A percentile compares a stretch with the other conserved stretches of the same genome.
Evolutionary conservation across 2,797 vertebrate genomes (phyloP).

Genomic region (Botia almorhae): DNA sequence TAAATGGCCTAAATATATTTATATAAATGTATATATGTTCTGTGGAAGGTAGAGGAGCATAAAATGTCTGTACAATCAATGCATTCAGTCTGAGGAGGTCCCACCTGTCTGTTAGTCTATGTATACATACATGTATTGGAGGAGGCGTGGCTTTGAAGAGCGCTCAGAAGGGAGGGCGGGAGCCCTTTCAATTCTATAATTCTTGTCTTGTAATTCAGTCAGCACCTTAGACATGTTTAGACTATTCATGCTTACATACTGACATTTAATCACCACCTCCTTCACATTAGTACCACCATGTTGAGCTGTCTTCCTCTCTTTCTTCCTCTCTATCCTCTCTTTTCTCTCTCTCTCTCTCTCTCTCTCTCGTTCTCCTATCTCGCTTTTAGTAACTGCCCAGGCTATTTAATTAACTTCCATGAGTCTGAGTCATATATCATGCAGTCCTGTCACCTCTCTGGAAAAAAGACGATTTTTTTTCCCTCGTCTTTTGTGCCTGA

Average conservation of each 20-base stretch:
- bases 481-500: conserved; percentile 36
- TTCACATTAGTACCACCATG: conserved; percentile 46
- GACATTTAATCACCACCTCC: conserved; percentile 3
- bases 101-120: too few relatives aligned
- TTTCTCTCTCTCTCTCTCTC: neutral
- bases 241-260: conserved; percentile 7
- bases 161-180: too few relatives aligned
- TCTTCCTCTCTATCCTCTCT: conserved; percentile 5
- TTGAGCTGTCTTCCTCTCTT: conserved; percentile 49
- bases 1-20: too few relatives aligned
- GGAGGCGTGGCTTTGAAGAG: too few relatives aligned
- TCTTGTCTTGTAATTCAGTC: conserved; percentile 11
- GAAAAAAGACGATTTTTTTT: conserved; percentile 36
- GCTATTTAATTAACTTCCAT: conserved; percentile 66
- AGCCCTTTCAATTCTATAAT: neutral
- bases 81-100: too few relatives aligned
- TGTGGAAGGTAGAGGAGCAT: too few relatives aligned
- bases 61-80: too few relatives aligned
- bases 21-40: too few relatives aligned
- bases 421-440: conserved; percentile 63
- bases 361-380: conserved; percentile 26
- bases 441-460: conserved; percentile 60
- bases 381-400: conserved; percentile 58
- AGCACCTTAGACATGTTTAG: conserved; percentile 30
- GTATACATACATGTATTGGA: too few relatives aligned